Percentiles rank a stretch among this genome's conserved stretches.
Conservation (phyloP, 2,797 vertebrate genomes). For the Tiaroga cobitis region DNA sequence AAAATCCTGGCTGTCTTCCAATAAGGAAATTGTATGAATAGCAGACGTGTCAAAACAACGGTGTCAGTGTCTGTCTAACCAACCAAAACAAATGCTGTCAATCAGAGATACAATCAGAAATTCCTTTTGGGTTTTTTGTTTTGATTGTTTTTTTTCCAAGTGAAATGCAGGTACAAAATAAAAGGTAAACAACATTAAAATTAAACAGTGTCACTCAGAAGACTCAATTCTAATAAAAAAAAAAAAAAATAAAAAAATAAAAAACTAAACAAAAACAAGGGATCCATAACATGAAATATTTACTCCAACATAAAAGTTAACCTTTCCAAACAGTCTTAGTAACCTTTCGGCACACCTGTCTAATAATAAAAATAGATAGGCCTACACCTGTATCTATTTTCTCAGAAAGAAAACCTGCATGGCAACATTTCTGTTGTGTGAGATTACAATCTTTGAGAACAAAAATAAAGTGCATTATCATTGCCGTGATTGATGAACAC, state of each 20-base stretch:
- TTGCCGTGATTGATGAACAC: too few relatives aligned
- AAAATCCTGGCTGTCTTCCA: not conserved
- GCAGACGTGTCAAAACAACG: not conserved
- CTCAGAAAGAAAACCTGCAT: not conserved
- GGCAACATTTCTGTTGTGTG: not conserved
- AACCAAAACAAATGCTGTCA: not conserved
- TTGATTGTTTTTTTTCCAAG: too few relatives aligned
- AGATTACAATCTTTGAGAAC: not conserved
- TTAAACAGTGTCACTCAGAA: not conserved
- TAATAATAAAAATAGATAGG: too few relatives aligned
- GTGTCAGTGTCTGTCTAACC: not conserved
- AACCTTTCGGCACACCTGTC: not conserved
- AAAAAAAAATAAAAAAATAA: not conserved
- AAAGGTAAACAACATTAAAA: not conserved
- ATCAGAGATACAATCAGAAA: not conserved
- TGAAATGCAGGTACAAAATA: not conserved
- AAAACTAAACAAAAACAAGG: not conserved
- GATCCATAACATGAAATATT: not conserved
- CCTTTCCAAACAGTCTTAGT: not conserved
- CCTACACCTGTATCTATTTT: too few relatives aligned
- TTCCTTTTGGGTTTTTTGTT: too few relatives aligned
- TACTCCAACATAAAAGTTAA: not conserved
- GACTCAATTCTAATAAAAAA: not conserved
- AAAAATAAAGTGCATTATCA: not conserved
- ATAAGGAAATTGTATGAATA: not conserved